phyloP scores from a whole-genome alignment of 2,113 vertebrate genomes.

The Anoura caudifer region DNA sequence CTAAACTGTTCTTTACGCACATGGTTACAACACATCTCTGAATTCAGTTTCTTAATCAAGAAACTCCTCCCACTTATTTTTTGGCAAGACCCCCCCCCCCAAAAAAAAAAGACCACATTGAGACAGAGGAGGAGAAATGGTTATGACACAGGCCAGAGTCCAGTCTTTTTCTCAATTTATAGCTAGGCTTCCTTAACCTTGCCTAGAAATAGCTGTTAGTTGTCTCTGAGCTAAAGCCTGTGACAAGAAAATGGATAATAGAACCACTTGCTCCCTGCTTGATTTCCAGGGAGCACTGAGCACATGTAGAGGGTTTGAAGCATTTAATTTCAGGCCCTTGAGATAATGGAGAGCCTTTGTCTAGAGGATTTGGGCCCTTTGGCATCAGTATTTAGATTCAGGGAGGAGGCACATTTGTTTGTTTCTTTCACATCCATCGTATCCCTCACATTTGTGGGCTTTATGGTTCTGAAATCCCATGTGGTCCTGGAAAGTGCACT shows the following conservation, averaged over 20 bases:
- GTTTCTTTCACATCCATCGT: background rate
- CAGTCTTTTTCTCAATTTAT: background rate
- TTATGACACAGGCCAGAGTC: background rate
- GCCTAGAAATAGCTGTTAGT: background rate
- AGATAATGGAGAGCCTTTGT: background rate
- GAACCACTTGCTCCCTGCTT: background rate
- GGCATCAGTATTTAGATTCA: background rate
- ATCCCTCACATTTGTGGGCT: background rate
- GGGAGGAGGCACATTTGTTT: background rate
- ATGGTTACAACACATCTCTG: slow-evolving; percentile 58
- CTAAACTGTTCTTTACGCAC: slow-evolving; percentile 34
- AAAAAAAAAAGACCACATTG: background rate
- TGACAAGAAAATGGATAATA: background rate
- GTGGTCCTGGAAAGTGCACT: background rate
- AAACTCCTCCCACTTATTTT: background rate
- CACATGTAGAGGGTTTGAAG: background rate
- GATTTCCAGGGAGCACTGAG: background rate
- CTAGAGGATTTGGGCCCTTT: background rate
- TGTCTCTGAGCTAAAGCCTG: background rate
- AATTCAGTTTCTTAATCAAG: slow-evolving; percentile 54
- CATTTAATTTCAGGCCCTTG: slow-evolving; percentile 30
- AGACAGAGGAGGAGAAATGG: background rate
- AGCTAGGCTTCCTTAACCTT: background rate
- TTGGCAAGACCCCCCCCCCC: background rate
- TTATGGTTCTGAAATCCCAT: background rate